Evolutionary conservation across 2,113 vertebrate species (phyloP), one percentile per base, ranked within the genome.

Genomic region (Pipra filicauda): DNA sequence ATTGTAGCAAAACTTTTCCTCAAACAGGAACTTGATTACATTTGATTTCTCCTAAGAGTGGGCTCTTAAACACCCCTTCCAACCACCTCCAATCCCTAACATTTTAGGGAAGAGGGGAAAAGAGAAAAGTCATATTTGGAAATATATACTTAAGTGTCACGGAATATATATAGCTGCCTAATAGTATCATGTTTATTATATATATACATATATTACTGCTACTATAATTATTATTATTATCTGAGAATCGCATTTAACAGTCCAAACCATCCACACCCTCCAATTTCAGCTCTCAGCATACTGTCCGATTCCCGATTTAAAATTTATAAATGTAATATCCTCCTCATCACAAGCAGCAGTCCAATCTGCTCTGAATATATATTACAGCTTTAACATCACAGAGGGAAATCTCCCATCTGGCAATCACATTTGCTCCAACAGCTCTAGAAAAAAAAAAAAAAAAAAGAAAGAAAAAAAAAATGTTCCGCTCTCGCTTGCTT

Each of bases 331-430:
- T 98, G 98, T 98, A 98, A 98, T 98, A 98, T 98, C 98, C 98
- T 98, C 98, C 98, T 98, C 98, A 98, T 98, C 98, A 98, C 97
- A 98, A 97, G 98, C 98, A 98, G 98, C 98, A 98, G 98, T 97
- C 98, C 98, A 98, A 98, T 99, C 98, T 98, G 98, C 98, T 98
- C 98, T 98, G 98, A 98, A 99, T 99, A 99, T 98, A 99, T 99
- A 98, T 99, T 98, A 98, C 98, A 98, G 98, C 98, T 98, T 98
- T 98, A 98, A 98, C 98, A 98, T 98, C 98, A 98, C 98, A 98
- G 98, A 98, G 98, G 98, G 98, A 98, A 98, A 98, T 98, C 98
- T 98, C 98, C 98, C 98, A 98, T 98, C 98, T 98, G 98, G 98
- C 98, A 99, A 98, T 98, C 98, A 98, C 98, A 98, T 98, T 98